phyloP scores from a whole-genome alignment of 2,888 invertebrate species.

The Ethmia dodecea region DNA sequence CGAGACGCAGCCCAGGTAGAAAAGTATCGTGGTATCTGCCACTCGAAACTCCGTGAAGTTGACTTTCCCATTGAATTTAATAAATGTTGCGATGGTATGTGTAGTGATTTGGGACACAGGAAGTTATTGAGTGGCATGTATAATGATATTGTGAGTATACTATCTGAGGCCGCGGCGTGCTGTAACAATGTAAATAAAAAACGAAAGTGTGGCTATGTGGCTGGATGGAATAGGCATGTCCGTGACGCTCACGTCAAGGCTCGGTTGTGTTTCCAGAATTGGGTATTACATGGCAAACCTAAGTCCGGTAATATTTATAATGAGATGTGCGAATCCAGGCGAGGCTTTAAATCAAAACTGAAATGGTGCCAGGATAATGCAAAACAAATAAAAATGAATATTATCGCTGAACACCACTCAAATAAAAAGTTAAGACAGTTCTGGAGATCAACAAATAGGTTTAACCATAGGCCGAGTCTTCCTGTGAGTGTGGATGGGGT shows the following conservation, averaged over 20 bases:
- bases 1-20: constrained; percentile 3
- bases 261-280: neutral
- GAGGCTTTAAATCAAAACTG: neutral
- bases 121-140: neutral
- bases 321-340: neutral
- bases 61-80: constrained; percentile 6
- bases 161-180: neutral
- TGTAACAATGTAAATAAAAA: neutral
- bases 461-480: neutral
- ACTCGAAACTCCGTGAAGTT: neutral
- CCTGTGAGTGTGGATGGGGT: neutral
- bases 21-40: constrained; percentile 2
- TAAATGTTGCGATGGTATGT: neutral
- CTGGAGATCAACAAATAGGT: neutral
- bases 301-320: neutral
- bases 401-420: constrained; percentile 1
- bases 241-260: neutral
- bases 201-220: neutral
- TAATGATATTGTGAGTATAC: neutral
- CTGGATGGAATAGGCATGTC: constrained; percentile 3
- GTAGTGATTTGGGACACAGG: neutral
- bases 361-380: neutral
- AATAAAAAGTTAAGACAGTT: neutral
- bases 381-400: constrained; percentile 1
- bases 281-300: neutral